phyloP scores from a whole-genome alignment of 2,888 invertebrate species.

The Smittia sp. region DNA sequence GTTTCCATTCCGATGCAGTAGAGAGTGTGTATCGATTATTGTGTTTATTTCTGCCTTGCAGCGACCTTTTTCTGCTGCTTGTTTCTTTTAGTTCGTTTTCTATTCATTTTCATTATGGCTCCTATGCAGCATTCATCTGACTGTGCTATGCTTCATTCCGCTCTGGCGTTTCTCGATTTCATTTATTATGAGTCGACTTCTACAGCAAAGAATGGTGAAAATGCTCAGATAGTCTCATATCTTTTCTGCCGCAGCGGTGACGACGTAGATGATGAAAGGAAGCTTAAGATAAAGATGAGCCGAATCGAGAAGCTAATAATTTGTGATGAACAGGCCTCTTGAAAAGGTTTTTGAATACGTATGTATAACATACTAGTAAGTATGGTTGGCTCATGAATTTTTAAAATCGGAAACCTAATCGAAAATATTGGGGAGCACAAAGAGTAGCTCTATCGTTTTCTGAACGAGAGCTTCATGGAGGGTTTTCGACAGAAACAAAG shows the following conservation, averaged over 20 bases:
- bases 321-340: too few species aligned
- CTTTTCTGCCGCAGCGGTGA: neutral
- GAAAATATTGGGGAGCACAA: too few species aligned
- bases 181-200: conserved; percentile 27
- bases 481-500: neutral
- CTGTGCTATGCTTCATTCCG: conserved; percentile 21
- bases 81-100: neutral
- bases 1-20: neutral
- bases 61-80: conserved; percentile 5
- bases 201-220: neutral
- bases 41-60: conserved; percentile 22
- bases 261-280: neutral
- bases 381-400: too few species aligned
- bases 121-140: neutral
- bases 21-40: conserved; percentile 35
- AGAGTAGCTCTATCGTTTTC: too few species aligned
- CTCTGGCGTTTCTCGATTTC: conserved; percentile 15
- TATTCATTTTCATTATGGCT: neutral
- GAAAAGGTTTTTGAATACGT: too few species aligned
- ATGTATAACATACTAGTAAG: too few species aligned
- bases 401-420: too few species aligned
- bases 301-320: too few species aligned
- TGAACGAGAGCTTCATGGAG: too few species aligned
- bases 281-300: too few species aligned
- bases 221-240: neutral